Evolutionary conservation across 2,113 vertebrate species (phyloP).

Genomic region (Chlorodrepanis virens): DNA sequence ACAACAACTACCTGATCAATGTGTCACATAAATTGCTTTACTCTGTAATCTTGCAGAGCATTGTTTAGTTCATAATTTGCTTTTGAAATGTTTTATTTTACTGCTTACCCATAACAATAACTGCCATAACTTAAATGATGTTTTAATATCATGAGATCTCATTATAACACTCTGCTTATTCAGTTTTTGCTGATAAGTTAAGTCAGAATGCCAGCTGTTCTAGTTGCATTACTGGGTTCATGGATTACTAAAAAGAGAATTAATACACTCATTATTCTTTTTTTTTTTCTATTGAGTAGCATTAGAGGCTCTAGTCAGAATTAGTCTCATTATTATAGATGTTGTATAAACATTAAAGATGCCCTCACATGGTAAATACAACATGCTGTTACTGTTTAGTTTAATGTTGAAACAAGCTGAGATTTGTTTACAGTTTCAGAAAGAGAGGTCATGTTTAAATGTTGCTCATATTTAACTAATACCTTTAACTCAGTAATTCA

Average conservation of each 20-base stretch:
- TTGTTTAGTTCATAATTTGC: not conserved
- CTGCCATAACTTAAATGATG: not conserved
- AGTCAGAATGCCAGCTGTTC: not conserved
- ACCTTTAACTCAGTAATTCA: not conserved
- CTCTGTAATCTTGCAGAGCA: not conserved
- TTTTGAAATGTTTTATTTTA: not conserved
- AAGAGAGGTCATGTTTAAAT: not conserved
- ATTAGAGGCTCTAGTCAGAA: not conserved
- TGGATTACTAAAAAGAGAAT: not conserved
- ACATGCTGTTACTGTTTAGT: not conserved
- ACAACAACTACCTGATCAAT: not conserved
- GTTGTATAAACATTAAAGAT: not conserved
- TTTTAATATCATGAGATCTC: slow-evolving; percentile 7
- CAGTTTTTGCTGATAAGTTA: not conserved
- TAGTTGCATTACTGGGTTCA: not conserved
- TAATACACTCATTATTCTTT: not conserved
- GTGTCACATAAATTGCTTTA: not conserved
- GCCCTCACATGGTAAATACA: not conserved
- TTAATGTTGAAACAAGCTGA: not conserved
- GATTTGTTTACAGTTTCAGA: not conserved
- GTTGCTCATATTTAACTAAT: not conserved
- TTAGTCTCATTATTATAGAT: not conserved
- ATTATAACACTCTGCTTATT: not conserved
- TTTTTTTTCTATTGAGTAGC: not conserved
- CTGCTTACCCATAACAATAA: not conserved